Base-by-base conservation (phyloP, 2,797 vertebrate species). In the Sebastolobus altivelis region DNA sequence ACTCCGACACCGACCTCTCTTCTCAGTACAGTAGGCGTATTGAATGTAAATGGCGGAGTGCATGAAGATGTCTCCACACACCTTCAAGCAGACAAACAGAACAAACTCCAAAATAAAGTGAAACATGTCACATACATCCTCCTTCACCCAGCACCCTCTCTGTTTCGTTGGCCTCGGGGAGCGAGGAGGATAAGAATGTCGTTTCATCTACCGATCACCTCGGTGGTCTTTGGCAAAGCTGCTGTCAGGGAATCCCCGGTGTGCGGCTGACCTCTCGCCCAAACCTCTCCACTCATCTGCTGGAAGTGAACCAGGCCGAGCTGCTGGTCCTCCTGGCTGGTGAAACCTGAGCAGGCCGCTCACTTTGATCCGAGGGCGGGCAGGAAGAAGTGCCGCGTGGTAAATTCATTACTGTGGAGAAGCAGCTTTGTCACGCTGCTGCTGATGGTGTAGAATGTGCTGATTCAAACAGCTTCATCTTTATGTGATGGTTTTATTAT, bases 221-320 rank as follows among this genome's bases (percentile, higher is more conserved):
- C 92, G 94, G 95, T 95, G 94, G 95, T 95, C 95, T 88, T 68
- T 88, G 89, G 88, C 83, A 86, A 77, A 84, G 91, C 88, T 83
- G 89, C 86, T 87, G 93, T 91, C 85, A 81, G 85, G 88, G 81
- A 86, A 74, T 87, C 89, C 91, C 90, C 72, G 56, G 82, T 77
- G 91, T 69, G 92, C 43, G 14, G 66, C 88, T 93, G 94, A 94
- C 92, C 94, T 92, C 92, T 87, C 91, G 90, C 80, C 84, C 81
- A 69, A 82, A 78, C 82, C 83, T 82, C 86, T 49, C 80, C 86
- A 78, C 91, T 93, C 89, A 90, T 94, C 93, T 93, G 92, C 93
- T 90, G 92, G 85, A 90, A 92, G 90, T 84, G 91, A 92, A 93
- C 92, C 89, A 88, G 87, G 89, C 91, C 75, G 33, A 68, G 86